Base-by-base conservation (phyloP, 2,888 invertebrate genomes). In the Trissoscelio sp. region DNA sequence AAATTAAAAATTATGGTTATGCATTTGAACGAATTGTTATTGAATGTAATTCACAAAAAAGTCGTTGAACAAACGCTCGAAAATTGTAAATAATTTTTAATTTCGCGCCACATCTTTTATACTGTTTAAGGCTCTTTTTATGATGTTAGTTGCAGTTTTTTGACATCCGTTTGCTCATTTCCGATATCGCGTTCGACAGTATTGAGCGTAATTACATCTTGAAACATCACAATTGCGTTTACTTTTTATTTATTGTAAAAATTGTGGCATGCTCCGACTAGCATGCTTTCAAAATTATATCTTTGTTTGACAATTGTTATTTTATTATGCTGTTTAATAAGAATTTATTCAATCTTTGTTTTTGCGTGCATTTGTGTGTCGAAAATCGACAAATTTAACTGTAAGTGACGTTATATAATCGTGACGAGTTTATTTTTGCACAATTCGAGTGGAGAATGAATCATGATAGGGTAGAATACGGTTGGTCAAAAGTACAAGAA, bases 41-140 rank as follows among this genome's bases (percentile, higher is more conserved):
- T 14, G 3, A 42, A 42, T 14, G 12, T 42, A 42, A 3, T 4
- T 5, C 0, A 11, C 12, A 11, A 5, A 1, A 42, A 24, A 51
- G 14, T 28, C 0, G 16, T 9, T 11, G 20, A 31, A 18, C 44
- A 20, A 34, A 22, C n/a, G 18, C 2, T 48, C 28, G 9, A n/a
- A 70, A 70, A 20, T 34, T 57, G 28, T 37, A 48, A 57, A 58
- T 70, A 70, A 60, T 72, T 48, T 53, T 73, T 42, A 42, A 42
- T 73, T 73, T 62, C 51, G 58, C 46, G 60, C 42, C 22, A 39
- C 20, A 18, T 73, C 22, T 70, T 72, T 73, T 60, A 24, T 72
- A 72, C 42, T 42, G 16, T n/a, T 12, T 57, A 44, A 53, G 53
- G 11, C 42, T 72, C 57, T 60, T 72, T 62, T 51, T 53, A 42